Conservation (phyloP, 2,888 invertebrate species). For the Uropetala carovei region DNA sequence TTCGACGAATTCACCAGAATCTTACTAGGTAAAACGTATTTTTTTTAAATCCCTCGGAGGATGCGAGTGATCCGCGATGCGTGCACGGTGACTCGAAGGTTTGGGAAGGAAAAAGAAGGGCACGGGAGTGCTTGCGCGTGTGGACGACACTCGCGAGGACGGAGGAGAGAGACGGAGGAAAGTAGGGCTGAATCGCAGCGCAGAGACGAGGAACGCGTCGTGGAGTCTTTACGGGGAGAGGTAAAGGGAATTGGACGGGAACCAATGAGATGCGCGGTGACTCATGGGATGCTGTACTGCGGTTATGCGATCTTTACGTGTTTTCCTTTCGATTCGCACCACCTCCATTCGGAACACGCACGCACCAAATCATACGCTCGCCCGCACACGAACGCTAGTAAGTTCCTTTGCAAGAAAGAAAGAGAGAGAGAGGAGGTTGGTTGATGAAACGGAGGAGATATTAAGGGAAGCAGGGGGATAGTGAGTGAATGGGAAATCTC, state of each 20-base stretch:
- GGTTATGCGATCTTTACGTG: background rate
- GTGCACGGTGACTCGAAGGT: too few relatives aligned
- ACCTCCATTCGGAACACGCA: background rate
- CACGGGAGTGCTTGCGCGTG: background rate
- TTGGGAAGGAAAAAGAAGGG: too few relatives aligned
- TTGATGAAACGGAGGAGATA: too few relatives aligned
- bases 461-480: too few relatives aligned
- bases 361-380: background rate
- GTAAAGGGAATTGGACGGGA: background rate
- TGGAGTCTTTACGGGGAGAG: background rate
- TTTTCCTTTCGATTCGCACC: background rate
- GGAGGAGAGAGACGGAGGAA: background rate
- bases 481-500: too few relatives aligned
- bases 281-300: background rate
- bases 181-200: background rate
- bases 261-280: background rate
- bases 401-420: background rate
- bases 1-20: too few relatives aligned
- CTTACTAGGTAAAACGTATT: too few relatives aligned
- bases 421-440: too few relatives aligned
- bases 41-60: too few relatives aligned
- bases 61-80: too few relatives aligned
- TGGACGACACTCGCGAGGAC: background rate
- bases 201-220: background rate
- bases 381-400: background rate